Percentiles rank a stretch among this genome's conserved stretches.
These are phyloP conservation scores for Cryptus viduatorius DNA, from an alignment of 2,888 invertebrate species.

Conservation along the genomic window DNA sequence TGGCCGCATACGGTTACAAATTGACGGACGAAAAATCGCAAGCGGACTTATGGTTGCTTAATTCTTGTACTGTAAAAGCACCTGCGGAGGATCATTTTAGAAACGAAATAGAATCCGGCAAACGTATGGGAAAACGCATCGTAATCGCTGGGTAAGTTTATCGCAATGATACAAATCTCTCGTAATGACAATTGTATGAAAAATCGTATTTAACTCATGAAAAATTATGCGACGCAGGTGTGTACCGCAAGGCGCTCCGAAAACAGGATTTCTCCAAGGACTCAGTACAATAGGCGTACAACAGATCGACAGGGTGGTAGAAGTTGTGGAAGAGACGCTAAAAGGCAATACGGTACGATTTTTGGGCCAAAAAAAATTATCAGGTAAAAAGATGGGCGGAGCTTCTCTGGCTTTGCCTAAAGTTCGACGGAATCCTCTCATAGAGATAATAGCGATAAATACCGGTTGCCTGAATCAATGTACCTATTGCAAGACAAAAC, in stretches of 20 bases:
- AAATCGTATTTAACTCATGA: neutral
- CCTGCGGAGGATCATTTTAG: constrained; percentile 98
- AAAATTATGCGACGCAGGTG: constrained; percentile 85
- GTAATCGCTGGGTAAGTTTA: constrained; percentile 93
- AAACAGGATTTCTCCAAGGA: constrained; percentile 89
- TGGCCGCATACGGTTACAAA: constrained; percentile 94
- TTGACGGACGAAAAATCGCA: constrained; percentile 92
- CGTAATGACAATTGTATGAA: neutral
- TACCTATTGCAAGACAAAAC: constrained; percentile 99
- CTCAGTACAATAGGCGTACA: constrained; percentile 99
- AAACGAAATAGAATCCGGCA: constrained; percentile 93
- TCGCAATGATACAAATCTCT: neutral
- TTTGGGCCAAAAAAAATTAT: constrained; percentile 92
- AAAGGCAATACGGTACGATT: constrained; percentile 93
- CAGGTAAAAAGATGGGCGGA: constrained; percentile 93
- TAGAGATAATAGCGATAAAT: constrained; percentile 98
- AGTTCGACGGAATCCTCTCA: constrained; percentile 96
- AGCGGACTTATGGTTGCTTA: constrained; percentile 97
- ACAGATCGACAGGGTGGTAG: constrained; percentile 98
- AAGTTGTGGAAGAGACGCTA: constrained; percentile 98
- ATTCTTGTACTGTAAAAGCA: constrained; percentile 99
- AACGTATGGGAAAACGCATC: constrained; percentile 91
- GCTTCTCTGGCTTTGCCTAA: constrained; percentile 96
- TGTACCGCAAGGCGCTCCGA: constrained; percentile 97
- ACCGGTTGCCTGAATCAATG: constrained; percentile 99